Conservation (phyloP, 2,797 vertebrate species). For the Kryptopterus vitreolus region DNA sequence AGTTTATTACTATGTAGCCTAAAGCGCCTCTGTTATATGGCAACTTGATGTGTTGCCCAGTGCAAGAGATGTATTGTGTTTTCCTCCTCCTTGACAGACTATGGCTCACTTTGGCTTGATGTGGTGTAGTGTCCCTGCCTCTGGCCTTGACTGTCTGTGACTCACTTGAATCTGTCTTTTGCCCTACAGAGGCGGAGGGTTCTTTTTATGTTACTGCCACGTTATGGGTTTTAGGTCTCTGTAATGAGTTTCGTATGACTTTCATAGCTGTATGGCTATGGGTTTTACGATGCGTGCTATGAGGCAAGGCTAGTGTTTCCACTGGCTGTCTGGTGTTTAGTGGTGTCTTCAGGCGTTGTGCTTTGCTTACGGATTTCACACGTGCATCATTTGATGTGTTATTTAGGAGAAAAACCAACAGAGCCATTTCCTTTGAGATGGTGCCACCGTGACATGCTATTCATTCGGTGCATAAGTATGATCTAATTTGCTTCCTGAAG, state of each 20-base stretch:
- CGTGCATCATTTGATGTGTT: neutral
- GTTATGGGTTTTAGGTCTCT: neutral
- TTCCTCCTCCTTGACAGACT: slow-evolving; percentile 12
- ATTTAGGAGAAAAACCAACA: neutral
- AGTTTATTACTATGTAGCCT: slow-evolving; percentile 8
- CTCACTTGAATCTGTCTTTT: neutral
- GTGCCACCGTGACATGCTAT: neutral
- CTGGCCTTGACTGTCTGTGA: slow-evolving; percentile 6
- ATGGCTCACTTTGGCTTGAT: slow-evolving; percentile 22
- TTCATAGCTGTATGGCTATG: neutral
- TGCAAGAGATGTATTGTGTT: slow-evolving; percentile 30
- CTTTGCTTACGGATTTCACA: neutral
- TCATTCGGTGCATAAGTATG: neutral
- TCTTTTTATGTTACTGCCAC: neutral
- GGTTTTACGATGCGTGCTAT: no score
- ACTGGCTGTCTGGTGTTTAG: neutral
- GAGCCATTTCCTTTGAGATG: neutral
- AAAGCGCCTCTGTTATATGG: neutral
- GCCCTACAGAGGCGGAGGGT: neutral
- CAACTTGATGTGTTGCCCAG: slow-evolving; percentile 9
- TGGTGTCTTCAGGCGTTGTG: neutral
- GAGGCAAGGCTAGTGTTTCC: neutral
- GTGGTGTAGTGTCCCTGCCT: slow-evolving; percentile 4
- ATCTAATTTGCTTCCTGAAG: neutral
- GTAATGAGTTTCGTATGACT: neutral